Evolutionary conservation across 2,797 vertebrate species (phyloP).

Genomic region (Smutsia gigantea): DNA sequence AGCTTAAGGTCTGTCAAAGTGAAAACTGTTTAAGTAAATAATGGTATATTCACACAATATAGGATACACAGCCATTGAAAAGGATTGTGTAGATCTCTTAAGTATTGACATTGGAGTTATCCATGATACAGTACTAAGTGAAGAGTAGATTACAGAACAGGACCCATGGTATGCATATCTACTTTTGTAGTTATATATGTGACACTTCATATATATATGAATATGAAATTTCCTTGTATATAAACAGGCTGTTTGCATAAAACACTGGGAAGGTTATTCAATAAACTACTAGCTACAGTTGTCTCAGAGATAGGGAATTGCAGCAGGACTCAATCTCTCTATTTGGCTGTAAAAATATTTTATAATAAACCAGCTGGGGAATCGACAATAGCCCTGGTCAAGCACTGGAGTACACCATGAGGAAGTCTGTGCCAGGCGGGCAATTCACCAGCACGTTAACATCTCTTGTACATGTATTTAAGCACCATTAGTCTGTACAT

Average conservation of each 20-base stretch:
- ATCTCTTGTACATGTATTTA: not conserved
- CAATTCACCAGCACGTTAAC: not conserved
- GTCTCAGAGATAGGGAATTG: not conserved
- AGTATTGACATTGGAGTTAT: not conserved
- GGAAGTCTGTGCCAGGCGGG: not conserved
- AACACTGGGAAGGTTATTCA: not conserved
- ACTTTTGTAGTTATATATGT: not conserved
- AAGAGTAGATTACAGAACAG: not conserved
- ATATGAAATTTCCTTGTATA: not conserved
- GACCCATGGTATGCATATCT: not conserved
- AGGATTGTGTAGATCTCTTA: not conserved
- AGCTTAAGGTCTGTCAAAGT: not conserved
- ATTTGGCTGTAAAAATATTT: not conserved
- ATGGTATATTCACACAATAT: not conserved
- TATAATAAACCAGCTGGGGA: not conserved
- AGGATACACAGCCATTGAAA: not conserved
- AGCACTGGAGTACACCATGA: rapidly evolving
- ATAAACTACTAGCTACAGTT: not conserved
- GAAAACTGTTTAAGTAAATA: not conserved
- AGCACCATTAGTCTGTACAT: not conserved
- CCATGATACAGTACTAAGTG: not conserved
- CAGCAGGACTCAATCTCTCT: not conserved
- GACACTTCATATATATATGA: not conserved
- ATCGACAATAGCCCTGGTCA: not conserved
- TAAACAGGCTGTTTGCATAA: not conserved